A percentile compares a stretch with the other conserved stretches of the same genome.
phyloP scores from a whole-genome alignment of 35 echinoderm and acorn worm genomes.

The Apostichopus parvimensis region DNA sequence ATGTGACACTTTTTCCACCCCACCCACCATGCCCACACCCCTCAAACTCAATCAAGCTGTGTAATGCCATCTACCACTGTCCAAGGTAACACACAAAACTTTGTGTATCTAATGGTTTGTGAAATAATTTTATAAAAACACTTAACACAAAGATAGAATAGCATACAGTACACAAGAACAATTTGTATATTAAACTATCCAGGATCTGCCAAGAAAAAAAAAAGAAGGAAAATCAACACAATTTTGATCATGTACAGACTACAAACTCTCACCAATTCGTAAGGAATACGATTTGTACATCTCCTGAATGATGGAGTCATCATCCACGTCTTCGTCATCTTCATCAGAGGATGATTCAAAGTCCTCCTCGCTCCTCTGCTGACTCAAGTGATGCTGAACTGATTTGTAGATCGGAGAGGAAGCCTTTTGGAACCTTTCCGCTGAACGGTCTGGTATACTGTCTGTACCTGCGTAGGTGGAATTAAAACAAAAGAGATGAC shows the following conservation, averaged over 20 bases:
- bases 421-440: slow-evolving; percentile 30
- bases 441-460: background rate
- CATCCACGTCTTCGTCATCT: slow-evolving; percentile 6
- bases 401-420: background rate
- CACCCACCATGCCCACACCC: too few species aligned
- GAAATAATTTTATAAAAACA: too few species aligned
- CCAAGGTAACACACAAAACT: too few species aligned
- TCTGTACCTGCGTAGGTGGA: background rate
- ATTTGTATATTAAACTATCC: too few species aligned
- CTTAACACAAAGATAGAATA: too few species aligned
- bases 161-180: too few species aligned
- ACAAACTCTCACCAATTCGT: slow-evolving; percentile 4
- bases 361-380: background rate
- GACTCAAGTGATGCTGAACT: slow-evolving; percentile 24
- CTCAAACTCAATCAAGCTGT: too few species aligned
- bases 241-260: background rate
- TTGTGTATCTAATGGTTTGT: too few species aligned
- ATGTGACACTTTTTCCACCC: too few species aligned
- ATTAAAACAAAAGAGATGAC: too few species aligned
- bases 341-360: slow-evolving; percentile 1
- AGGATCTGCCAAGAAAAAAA: background rate
- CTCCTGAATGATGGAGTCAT: slow-evolving; percentile 37
- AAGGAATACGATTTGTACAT: slow-evolving; percentile 45
- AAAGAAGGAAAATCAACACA: background rate
- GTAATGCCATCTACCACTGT: too few species aligned